A percentile compares a stretch with the other conserved stretches of the same genome.
These are phyloP conservation scores for Aeoliscus strigatus DNA, from an alignment of 2,797 vertebrate genomes.

Conservation along the genomic window DNA sequence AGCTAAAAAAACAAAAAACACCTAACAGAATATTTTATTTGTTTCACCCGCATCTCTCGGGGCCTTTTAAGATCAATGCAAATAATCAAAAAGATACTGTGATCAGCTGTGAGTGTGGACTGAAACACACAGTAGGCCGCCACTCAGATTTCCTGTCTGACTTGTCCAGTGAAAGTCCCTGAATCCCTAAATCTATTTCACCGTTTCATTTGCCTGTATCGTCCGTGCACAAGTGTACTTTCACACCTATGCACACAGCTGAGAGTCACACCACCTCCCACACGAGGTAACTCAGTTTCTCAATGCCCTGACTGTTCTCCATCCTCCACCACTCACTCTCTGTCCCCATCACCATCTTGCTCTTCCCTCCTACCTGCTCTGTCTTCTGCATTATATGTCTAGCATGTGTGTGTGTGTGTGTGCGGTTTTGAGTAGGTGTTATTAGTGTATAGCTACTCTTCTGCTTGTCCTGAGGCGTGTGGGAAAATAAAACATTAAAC, in stretches of 20 bases:
- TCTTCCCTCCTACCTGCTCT: constrained; percentile 24
- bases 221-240: constrained; percentile 15
- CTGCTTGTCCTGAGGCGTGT: constrained; percentile 44
- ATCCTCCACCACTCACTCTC: constrained; percentile 7
- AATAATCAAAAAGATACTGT: too few species aligned
- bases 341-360: constrained; percentile 13
- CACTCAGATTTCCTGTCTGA: constrained; percentile 17
- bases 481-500: constrained; percentile 55
- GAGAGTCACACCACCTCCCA: constrained; percentile 12
- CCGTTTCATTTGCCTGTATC: constrained; percentile 40
- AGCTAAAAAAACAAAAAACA: too few species aligned
- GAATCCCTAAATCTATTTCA: constrained; percentile 36
- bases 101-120: too few species aligned
- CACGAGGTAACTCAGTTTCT: constrained; percentile 15
- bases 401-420: constrained; percentile 11
- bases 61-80: too few species aligned
- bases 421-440: constrained; percentile 56
- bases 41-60: too few species aligned
- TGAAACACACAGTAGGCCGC: too few species aligned
- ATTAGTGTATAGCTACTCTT: constrained; percentile 52
- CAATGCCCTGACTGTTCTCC: constrained; percentile 11
- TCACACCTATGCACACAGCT: constrained; percentile 4
- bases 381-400: constrained; percentile 12
- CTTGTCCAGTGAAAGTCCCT: constrained; percentile 12
- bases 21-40: too few species aligned